Evolutionary conservation across 2,797 vertebrate species (phyloP).

Genomic region (Tadarida brasiliensis): DNA sequence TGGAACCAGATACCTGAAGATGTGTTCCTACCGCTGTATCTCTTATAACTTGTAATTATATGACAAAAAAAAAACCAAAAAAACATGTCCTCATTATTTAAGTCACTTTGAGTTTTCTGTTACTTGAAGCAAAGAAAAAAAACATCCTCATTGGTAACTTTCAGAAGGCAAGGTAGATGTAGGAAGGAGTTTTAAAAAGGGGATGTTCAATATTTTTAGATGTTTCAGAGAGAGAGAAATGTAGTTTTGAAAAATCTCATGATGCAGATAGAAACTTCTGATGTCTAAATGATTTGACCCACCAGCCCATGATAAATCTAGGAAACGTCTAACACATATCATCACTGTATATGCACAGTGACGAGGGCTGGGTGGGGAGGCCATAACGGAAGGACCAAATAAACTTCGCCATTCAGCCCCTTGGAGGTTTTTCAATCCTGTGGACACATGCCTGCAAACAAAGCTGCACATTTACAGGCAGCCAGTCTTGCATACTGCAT

Average conservation of each 20-base stretch:
- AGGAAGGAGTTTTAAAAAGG: neutral
- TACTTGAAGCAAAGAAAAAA: neutral
- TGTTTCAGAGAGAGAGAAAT: neutral
- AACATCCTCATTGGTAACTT: neutral
- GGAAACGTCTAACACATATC: neutral
- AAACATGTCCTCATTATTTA: neutral
- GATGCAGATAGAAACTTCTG: neutral
- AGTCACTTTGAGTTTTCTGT: neutral
- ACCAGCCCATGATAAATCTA: neutral
- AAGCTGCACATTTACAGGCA: neutral
- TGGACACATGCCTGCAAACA: constrained; percentile 5
- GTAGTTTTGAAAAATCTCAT: neutral
- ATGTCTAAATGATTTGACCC: neutral
- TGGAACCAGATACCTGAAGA: rapidly evolving
- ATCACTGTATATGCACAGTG: neutral
- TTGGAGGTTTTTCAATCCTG: neutral
- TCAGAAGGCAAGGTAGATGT: neutral
- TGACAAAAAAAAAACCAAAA: neutral
- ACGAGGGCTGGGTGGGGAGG: neutral
- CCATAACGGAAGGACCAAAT: neutral
- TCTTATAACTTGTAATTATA: neutral
- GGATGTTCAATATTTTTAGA: neutral
- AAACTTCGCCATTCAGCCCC: neutral
- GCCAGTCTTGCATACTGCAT: constrained; percentile 9
- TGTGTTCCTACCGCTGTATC: neutral